A percentile compares a stretch with the other conserved stretches of the same genome.
These are phyloP conservation scores for Amiota minor DNA, from an alignment of 2,888 invertebrate species.

Conservation along the genomic window DNA sequence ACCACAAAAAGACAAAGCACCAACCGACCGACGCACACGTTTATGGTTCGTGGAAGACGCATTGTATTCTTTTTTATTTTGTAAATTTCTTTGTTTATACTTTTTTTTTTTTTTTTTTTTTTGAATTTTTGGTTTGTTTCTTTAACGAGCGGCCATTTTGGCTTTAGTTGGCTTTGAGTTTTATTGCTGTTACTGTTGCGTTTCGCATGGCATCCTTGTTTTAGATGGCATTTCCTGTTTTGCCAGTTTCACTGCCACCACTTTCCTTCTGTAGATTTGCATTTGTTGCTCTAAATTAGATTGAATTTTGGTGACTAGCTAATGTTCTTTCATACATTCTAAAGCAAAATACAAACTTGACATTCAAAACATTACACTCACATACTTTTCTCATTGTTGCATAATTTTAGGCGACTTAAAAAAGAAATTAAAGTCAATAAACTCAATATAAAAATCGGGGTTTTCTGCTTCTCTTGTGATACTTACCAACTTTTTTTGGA, in stretches of 20 bases:
- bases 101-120: background rate
- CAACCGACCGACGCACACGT: background rate
- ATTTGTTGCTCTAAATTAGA: too few relatives aligned
- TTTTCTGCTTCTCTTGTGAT: too few relatives aligned
- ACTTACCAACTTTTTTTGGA: too few relatives aligned
- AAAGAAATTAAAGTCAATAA: too few relatives aligned
- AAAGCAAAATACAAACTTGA: too few relatives aligned
- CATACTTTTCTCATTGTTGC: too few relatives aligned
- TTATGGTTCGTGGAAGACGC: constrained; percentile 18
- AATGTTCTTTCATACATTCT: too few relatives aligned
- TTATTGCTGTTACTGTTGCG: background rate
- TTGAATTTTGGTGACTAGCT: too few relatives aligned
- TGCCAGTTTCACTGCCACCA: background rate
- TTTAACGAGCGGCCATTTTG: background rate
- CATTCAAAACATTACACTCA: too few relatives aligned
- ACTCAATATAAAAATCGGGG: too few relatives aligned
- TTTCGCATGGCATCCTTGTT: constrained; percentile 14
- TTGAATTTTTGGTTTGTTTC: too few relatives aligned
- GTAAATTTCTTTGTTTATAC: background rate
- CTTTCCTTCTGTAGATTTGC: background rate
- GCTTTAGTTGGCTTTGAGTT: background rate
- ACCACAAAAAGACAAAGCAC: background rate
- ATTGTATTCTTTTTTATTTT: constrained; percentile 4
- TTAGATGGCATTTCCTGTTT: constrained; percentile 24
- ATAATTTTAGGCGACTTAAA: too few relatives aligned